These are phyloP conservation scores for Pseudomyrmex cubaensis DNA, from an alignment of 1,140 invertebrate species.

Conservation along the genomic window DNA sequence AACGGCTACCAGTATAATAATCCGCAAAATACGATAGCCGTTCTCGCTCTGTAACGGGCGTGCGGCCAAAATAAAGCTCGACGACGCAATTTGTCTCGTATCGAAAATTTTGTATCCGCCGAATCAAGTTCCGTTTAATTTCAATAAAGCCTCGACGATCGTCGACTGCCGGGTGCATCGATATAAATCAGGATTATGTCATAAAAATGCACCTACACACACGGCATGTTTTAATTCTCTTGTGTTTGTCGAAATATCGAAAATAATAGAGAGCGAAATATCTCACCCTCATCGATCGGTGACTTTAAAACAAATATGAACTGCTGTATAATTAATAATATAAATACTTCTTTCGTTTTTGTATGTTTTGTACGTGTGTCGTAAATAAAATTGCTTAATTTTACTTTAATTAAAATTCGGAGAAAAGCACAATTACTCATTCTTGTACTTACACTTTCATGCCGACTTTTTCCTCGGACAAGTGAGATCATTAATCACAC, in stretches of 20 bases:
- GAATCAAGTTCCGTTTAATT: slow-evolving; percentile 60
- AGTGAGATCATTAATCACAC: slow-evolving; percentile 50
- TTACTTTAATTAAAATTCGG: slow-evolving; percentile 35
- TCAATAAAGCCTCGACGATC: slow-evolving; percentile 45
- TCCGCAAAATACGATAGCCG: slow-evolving; percentile 45
- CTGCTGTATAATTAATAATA: too few relatives aligned
- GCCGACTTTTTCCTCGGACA: not conserved
- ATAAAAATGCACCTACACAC: slow-evolving; percentile 35
- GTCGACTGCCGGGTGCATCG: slow-evolving; percentile 9
- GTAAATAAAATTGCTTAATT: slow-evolving; percentile 4
- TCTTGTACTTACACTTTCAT: slow-evolving; percentile 13
- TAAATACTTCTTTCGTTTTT: not conserved
- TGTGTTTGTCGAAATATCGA: not conserved
- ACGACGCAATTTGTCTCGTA: slow-evolving; percentile 37
- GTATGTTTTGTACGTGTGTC: not conserved
- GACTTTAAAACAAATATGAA: slow-evolving; percentile 29
- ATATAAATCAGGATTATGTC: slow-evolving; percentile 54
- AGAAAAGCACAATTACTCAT: slow-evolving; percentile 31
- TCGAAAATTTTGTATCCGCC: slow-evolving; percentile 47
- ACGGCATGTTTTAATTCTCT: slow-evolving; percentile 28
- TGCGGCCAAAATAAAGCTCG: slow-evolving; percentile 41
- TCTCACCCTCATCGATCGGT: not conserved
- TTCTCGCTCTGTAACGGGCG: slow-evolving; percentile 16
- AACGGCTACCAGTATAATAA: slow-evolving; percentile 37
- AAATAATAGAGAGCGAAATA: slow-evolving; percentile 44